A percentile compares a stretch with the other conserved stretches of the same genome.
Conservation (phyloP, 2,888 invertebrate genomes). For the Cheilosia variabilis region DNA sequence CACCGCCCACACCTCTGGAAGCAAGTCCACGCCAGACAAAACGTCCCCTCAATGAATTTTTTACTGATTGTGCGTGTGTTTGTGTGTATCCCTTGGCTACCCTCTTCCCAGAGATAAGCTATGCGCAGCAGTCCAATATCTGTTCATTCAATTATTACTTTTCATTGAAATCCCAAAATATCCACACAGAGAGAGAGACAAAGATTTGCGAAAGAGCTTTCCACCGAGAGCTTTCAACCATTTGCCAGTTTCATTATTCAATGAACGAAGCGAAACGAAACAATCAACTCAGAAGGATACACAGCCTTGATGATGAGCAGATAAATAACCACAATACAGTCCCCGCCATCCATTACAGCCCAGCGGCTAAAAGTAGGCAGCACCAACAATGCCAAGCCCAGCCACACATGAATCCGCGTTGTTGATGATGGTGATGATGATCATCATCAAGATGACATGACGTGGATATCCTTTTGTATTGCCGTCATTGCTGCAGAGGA, state of each 20-base stretch:
- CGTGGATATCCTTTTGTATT: conserved; percentile 51
- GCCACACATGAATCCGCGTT: conserved; percentile 16
- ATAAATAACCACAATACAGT: conserved; percentile 47
- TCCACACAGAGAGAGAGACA: background rate
- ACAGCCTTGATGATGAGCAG: conserved; percentile 24
- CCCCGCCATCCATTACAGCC: background rate
- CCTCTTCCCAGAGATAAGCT: conserved; percentile 12
- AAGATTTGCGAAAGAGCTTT: conserved; percentile 8
- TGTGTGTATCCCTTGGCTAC: conserved; percentile 24
- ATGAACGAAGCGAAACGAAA: conserved; percentile 4
- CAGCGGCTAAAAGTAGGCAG: background rate
- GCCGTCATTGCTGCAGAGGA: background rate
- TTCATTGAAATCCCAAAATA: conserved; percentile 39
- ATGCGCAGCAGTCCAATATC: conserved; percentile 59
- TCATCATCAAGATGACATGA: conserved; percentile 43
- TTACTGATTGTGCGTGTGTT: conserved; percentile 16
- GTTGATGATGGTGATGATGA: conserved; percentile 24
- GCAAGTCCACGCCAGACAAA: background rate
- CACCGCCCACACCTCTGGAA: background rate
- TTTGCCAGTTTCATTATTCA: background rate
- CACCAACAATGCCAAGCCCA: too few relatives aligned
- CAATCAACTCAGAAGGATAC: conserved; percentile 23
- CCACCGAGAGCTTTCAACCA: conserved; percentile 28
- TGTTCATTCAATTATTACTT: conserved; percentile 51
- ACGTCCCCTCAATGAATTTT: conserved; percentile 27